phyloP scores from a whole-genome alignment of 2,888 invertebrate species.

The Eupithecia subfuscata region DNA sequence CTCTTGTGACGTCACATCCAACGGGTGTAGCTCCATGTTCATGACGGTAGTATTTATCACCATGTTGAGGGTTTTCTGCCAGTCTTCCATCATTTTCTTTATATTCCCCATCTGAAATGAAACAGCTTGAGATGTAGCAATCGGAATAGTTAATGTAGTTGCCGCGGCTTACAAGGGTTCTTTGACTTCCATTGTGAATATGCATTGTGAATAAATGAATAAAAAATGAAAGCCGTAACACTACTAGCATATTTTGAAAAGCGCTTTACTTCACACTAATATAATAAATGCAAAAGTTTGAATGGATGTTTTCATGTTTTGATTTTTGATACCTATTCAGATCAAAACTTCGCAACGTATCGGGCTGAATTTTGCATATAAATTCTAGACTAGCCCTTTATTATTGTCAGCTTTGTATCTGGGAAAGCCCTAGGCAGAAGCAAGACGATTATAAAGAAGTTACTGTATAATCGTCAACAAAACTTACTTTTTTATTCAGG shows the following conservation, averaged over 20 bases:
- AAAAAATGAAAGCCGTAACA: not conserved
- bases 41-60: constrained; percentile 65
- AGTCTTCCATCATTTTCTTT: constrained; percentile 70
- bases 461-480: not conserved
- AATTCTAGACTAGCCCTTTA: not conserved
- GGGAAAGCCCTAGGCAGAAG: not conserved
- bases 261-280: not conserved
- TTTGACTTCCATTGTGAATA: constrained; percentile 17
- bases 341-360: not conserved
- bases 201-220: constrained; percentile 35
- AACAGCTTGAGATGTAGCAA: constrained; percentile 10
- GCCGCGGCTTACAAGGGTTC: constrained; percentile 18
- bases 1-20: constrained; percentile 67
- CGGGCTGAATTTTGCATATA: not conserved
- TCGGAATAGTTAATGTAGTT: constrained; percentile 17
- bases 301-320: no score
- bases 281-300: not conserved
- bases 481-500: constrained; percentile 70
- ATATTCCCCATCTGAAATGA: constrained; percentile 69
- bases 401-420: no score
- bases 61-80: constrained; percentile 72
- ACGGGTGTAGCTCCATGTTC: constrained; percentile 57
- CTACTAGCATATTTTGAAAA: no score
- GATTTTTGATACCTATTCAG: no score
- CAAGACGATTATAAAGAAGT: not conserved